These are phyloP conservation scores for Petrocephalus sullivani DNA, from an alignment of 2,797 vertebrate genomes.

Conservation along the genomic window DNA sequence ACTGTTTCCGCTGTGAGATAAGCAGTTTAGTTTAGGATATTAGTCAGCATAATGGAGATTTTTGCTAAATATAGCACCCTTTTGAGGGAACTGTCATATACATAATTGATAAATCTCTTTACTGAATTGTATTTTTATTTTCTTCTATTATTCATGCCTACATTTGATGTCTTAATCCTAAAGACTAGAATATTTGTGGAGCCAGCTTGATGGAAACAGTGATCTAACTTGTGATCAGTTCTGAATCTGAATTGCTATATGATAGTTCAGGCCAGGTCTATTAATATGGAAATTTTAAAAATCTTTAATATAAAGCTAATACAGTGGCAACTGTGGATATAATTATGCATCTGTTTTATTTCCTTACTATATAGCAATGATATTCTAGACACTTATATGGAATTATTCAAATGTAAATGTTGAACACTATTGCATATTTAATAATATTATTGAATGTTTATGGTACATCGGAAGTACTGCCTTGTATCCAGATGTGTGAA, in stretches of 20 bases:
- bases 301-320: conserved; percentile 16
- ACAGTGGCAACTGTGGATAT: conserved; percentile 19
- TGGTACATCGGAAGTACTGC: conserved; percentile 16
- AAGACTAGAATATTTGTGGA: neutral
- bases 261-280: conserved; percentile 25
- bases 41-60: neutral
- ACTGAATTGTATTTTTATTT: neutral
- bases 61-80: neutral
- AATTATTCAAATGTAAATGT: conserved; percentile 24
- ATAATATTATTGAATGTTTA: conserved; percentile 24
- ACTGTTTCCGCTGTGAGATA: neutral
- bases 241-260: conserved; percentile 23
- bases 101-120: neutral
- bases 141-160: neutral
- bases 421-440: conserved; percentile 16
- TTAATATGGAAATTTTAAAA: conserved; percentile 20
- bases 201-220: neutral
- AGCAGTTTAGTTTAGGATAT: neutral
- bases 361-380: conserved; percentile 27
- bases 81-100: neutral
- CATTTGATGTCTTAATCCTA: conserved; percentile 8
- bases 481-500: conserved; percentile 19
- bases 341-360: conserved; percentile 8
- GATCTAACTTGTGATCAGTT: conserved; percentile 9
- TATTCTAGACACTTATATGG: conserved; percentile 21